Evolutionary conservation across 2,888 invertebrate genomes (phyloP), one percentile per base, ranked within the genome.

Genomic region (Drosophila ezoana): DNA sequence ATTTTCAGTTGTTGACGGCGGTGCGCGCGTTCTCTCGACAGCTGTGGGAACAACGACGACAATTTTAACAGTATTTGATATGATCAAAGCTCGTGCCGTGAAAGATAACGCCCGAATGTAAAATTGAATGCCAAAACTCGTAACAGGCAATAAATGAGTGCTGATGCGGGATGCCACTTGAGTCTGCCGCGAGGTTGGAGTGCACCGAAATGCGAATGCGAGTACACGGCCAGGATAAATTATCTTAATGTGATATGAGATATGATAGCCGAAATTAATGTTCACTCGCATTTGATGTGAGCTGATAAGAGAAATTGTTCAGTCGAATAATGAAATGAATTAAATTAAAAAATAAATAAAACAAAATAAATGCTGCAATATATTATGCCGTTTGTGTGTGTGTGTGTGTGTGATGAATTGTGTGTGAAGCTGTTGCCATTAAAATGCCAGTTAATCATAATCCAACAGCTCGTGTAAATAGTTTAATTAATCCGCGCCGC

Each of bases 211-310:
- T n/a, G n/a, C n/a, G n/a, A n/a, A n/a, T 58, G 41, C 62, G 67
- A 66, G 54, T 54, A 59, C 57, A 54, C 16, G 23, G 47, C 52
- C 23, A 47, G 74, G 71, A 84, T 84, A 84, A 84, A 84, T 84
- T 77, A 77, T 81, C 75, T 87, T 81, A 87, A 84, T 84, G 83
- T 87, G 84, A 75, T 63, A 75, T 84, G 83, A 84, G 84, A 75
- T 63, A 75, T 84, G 83, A 84, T 87, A 77, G 72, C 69, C 49
- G 49, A 66, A 87, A 87, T 84, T 87, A 73, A 87, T 77, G 67
- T 65, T 71, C 64, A 53, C 53, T 52, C 68, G 53, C 76, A 45
- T 59, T 76, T 76, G 75, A 75, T 71, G 74, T 52, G 59, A 37
- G 52, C 43, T 40, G 77, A 65, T 78, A 77, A 64, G 41, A 49